Percentiles rank a stretch among this genome's conserved stretches.
phyloP scores from a whole-genome alignment of 2,888 invertebrate species.

The Acleris emargana region DNA sequence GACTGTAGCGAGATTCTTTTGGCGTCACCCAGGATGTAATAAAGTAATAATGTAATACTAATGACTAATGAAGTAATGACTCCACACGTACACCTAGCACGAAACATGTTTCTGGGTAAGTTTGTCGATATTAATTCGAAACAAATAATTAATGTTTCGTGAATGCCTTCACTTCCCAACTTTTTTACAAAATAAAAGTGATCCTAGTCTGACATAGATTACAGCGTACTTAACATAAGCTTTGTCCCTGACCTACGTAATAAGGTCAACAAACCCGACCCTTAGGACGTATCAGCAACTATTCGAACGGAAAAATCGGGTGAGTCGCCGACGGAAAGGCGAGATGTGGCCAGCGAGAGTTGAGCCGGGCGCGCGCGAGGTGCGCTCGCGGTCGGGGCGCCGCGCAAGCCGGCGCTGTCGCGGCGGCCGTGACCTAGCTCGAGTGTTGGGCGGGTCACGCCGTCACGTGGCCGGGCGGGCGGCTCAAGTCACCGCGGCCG shows the following conservation, averaged over 20 bases:
- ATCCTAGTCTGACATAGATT: not conserved
- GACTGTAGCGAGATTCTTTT: no score
- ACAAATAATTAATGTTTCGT: no score
- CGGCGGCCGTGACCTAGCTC: conserved; percentile 79
- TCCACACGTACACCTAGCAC: no score
- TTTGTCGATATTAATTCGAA: no score
- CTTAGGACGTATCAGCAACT: conserved; percentile 69
- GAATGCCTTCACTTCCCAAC: no score
- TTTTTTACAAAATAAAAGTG: no score
- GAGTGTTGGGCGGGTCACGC: conserved; percentile 74
- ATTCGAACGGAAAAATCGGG: conserved; percentile 79
- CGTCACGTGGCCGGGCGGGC: conserved; percentile 72
- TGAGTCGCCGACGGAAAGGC: conserved; percentile 58
- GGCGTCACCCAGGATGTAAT: no score
- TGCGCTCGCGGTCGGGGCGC: conserved; percentile 49
- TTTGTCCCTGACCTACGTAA: conserved; percentile 68
- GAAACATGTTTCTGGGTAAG: no score
- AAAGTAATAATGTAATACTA: no score
- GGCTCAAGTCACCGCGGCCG: conserved; percentile 67
- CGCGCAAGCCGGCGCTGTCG: conserved; percentile 59
- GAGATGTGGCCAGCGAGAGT: conserved; percentile 50
- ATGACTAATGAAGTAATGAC: no score
- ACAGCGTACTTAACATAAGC: not conserved
- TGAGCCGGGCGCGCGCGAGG: conserved; percentile 45
- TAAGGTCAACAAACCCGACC: conserved; percentile 65